These are phyloP conservation scores for Melanostigma gelatinosum DNA, from an alignment of 2,113 vertebrate species.

Conservation along the genomic window DNA sequence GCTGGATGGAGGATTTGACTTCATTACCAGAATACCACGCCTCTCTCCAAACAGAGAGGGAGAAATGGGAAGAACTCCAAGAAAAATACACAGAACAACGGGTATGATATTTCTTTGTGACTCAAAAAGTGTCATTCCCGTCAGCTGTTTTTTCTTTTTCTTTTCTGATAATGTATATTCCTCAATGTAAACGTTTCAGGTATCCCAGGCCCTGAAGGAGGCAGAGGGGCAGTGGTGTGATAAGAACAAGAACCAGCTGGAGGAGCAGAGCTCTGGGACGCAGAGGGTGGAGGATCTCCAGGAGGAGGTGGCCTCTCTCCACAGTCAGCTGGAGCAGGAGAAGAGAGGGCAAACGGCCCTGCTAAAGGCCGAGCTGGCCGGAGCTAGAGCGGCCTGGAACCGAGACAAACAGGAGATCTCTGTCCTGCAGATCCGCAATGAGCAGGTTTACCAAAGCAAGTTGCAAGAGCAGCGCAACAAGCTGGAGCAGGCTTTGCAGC, in stretches of 20 bases:
- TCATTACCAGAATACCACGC: slow-evolving; percentile 88
- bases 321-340: slow-evolving; percentile 83
- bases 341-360: slow-evolving; percentile 84
- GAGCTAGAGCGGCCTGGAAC: slow-evolving; percentile 88
- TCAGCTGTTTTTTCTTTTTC: not conserved
- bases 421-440: slow-evolving; percentile 83
- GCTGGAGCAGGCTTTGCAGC: slow-evolving; percentile 84
- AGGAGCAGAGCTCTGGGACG: slow-evolving; percentile 66
- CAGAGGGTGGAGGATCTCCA: slow-evolving; percentile 82
- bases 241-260: slow-evolving; percentile 72
- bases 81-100: slow-evolving; percentile 77
- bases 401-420: slow-evolving; percentile 91
- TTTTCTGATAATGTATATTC: not conserved
- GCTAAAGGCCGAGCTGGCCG: slow-evolving; percentile 90
- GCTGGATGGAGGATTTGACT: slow-evolving; percentile 89
- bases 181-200: slow-evolving; percentile 48
- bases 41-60: slow-evolving; percentile 83
- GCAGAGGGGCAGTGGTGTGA: slow-evolving; percentile 87
- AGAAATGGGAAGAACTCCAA: slow-evolving; percentile 87
- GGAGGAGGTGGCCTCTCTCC: slow-evolving; percentile 83
- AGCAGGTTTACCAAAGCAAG: slow-evolving; percentile 85
- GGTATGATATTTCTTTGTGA: slow-evolving; percentile 70
- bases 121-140: not conserved
- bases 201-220: slow-evolving; percentile 72
- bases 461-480: slow-evolving; percentile 86